Conservation (phyloP, 2,797 vertebrate species). For the Bradypodion pumilum region DNA sequence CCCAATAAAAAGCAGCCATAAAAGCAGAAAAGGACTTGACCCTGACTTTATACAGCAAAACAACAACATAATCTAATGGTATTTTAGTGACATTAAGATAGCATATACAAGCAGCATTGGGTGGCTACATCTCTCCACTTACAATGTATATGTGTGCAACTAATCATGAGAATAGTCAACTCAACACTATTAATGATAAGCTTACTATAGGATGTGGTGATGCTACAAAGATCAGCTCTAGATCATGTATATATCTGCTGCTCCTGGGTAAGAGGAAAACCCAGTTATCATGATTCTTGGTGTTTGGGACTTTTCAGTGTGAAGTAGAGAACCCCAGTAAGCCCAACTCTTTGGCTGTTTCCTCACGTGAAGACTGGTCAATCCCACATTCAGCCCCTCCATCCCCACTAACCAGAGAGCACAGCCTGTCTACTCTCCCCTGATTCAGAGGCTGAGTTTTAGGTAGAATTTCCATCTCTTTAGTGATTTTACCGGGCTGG, state of each 20-base stretch:
- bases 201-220: not conserved
- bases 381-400: not conserved
- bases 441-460: not conserved
- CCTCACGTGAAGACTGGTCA: not conserved
- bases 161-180: not conserved
- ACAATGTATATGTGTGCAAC: not conserved
- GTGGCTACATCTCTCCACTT: not conserved
- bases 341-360: not conserved
- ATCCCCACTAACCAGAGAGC: too few species aligned
- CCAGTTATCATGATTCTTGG: not conserved
- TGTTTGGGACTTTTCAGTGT: not conserved
- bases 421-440: not conserved
- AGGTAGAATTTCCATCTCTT: not conserved
- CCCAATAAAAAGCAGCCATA: not conserved
- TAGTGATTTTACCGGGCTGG: too few species aligned
- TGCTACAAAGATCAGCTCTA: not conserved
- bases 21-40: too few species aligned
- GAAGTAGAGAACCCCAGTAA: not conserved
- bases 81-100: not conserved
- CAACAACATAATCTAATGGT: not conserved
- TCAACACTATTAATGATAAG: not conserved
- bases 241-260: not conserved
- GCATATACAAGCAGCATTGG: not conserved
- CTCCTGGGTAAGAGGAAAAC: too few species aligned
- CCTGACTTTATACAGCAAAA: not conserved